Base-by-base conservation (phyloP, 2,797 vertebrate species). In the Chelidonichthys spinosus region DNA sequence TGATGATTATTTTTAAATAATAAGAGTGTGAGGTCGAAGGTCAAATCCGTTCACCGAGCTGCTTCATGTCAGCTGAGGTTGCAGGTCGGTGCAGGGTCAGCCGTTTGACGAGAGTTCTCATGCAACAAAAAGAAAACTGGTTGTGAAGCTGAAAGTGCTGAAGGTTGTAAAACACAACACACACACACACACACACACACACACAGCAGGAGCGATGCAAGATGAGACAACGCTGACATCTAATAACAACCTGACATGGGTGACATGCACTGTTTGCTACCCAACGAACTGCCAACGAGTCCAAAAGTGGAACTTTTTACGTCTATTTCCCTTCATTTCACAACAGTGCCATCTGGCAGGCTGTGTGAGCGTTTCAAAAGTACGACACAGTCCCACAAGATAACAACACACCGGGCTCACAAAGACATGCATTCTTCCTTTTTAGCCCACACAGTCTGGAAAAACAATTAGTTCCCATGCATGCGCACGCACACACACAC, bases 391-490 rank as follows among this genome's bases (percentile, higher is more conserved):
- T 18, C 11, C 17, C 4, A 35, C 33, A n/a, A 35, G 10, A 52
- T 64, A 63, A 58, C 33, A 44, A 54, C 47, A 56, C 50, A 53
- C 37, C n/a, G 4, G n/a, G 10, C 43, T 7, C 32, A 63, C 61
- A 71, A 62, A 53, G 71, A 65, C 14, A 37, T 0, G 1, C 70
- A 78, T 83, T 79, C 58, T 59, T 69, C 42, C 37, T 35, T n/a
- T 75, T 52, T 15, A 15, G 40, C 18, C 13, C 11, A 69, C 63
- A 83, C 39, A 71, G 54, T 59, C 49, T 36, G 36, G 81, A 69
- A 87, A 88, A 79, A 75, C 62, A 54, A 78, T 84, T 74, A 78
- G 43, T 13, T 52, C n/a, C 13, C 7, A 13, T n/a, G n/a, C 69
- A n/a, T 62, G 36, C 50, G 47, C 59, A 0, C 54, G 10, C 43